phyloP scores from a whole-genome alignment of 2,113 vertebrate genomes.

The Egretta garzetta region DNA sequence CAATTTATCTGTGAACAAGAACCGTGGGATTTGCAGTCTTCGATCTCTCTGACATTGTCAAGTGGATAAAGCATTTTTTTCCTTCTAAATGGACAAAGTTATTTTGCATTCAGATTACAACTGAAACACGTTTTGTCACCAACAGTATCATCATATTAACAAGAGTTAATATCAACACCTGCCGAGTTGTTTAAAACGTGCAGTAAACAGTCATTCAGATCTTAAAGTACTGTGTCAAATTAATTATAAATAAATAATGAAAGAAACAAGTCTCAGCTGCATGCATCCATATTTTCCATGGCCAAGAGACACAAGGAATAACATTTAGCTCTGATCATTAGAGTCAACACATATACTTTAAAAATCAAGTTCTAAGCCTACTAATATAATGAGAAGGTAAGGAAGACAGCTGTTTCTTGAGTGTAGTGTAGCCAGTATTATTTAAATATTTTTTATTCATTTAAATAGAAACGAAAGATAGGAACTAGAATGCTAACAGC shows the following conservation, averaged over 20 bases:
- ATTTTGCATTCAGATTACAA: slow-evolving; percentile 4
- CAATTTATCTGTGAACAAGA: slow-evolving; percentile 52
- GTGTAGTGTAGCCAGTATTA: neutral
- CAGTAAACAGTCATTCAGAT: neutral
- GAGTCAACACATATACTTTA: neutral
- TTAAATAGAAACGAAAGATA: neutral
- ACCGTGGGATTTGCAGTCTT: slow-evolving; percentile 21
- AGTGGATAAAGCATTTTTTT: neutral
- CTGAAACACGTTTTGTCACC: neutral
- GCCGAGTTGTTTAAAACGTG: neutral
- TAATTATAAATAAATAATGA: too few species aligned
- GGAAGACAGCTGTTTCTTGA: neutral
- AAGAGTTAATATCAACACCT: neutral
- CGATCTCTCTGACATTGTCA: slow-evolving; percentile 27
- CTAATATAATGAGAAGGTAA: neutral
- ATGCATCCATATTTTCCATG: neutral
- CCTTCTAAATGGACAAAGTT: neutral
- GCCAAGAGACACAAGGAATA: rapidly evolving
- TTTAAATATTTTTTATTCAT: neutral
- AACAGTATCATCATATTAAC: neutral
- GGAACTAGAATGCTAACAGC: neutral
- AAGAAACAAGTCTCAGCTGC: rapidly evolving
- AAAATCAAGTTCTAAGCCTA: neutral
- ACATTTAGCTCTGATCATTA: neutral
- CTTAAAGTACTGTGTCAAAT: neutral